These are phyloP conservation scores for Machimus atricapillus DNA, from an alignment of 2,888 invertebrate species.

Conservation along the genomic window DNA sequence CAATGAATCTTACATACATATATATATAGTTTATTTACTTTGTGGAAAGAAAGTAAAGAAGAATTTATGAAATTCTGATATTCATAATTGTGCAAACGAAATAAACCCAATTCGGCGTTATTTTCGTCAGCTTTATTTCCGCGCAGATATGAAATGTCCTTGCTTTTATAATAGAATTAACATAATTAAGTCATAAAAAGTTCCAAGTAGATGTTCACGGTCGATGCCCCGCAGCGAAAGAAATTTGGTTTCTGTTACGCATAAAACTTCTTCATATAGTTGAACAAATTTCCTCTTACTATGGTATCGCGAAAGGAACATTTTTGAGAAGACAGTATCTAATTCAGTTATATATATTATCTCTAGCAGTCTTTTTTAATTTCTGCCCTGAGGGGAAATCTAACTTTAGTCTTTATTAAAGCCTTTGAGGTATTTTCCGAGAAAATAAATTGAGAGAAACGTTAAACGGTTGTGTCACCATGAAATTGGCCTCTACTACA, in stretches of 20 bases:
- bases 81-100: neutral
- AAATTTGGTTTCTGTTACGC: neutral
- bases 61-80: neutral
- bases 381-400: neutral
- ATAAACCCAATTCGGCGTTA: neutral
- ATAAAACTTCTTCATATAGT: neutral
- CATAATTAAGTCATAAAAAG: no score
- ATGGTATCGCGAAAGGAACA: no score
- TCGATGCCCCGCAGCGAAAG: neutral
- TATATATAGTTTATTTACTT: neutral
- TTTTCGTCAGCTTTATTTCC: neutral
- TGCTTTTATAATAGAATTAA: no score
- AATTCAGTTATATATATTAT: no score
- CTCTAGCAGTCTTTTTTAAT: neutral
- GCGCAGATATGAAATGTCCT: no score
- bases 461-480: neutral
- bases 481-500: neutral
- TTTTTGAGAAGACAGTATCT: no score
- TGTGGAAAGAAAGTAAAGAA: neutral
- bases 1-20: no score
- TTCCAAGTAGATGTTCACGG: neutral
- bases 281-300: no score
- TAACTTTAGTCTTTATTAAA: neutral
- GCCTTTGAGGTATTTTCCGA: no score
- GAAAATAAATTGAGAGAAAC: neutral